Evolutionary conservation across 2,888 invertebrate species (phyloP), one percentile per base, ranked within the genome.

Genomic region (Sinopyrophorus schimmeli): DNA sequence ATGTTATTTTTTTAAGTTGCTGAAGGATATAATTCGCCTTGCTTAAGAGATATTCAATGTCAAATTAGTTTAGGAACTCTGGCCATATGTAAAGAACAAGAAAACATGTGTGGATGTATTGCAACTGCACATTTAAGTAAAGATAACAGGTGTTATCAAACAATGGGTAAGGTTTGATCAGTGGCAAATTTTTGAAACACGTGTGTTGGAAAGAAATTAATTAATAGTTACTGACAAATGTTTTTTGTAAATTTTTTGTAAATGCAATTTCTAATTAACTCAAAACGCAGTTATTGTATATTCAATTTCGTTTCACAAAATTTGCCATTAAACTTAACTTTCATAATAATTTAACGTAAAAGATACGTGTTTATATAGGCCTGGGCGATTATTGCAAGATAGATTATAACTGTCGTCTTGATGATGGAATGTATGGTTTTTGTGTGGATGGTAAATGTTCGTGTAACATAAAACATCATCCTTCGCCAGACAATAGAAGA

Each of bases 21-120:
- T 2, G 55, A 57, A 37, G 54, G 54, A 12, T 44, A 64, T 20
- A 67, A 63, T 10, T 66, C 68, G 12, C 30, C 54, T 5, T 74
- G 74, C 53, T 54, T 54, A 28, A 57, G 62, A 34, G 64, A 68
- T 48, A 48, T 65, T 10, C 71, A 73, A 44, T 74, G 74, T 47
- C 57, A 65, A 23, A 47, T 62, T 4, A 49, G 51, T 15, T 53
- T 68, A n/a, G 65, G 67, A 5, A 47, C 55, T n/a, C 46, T 58
- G 18, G 55, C 66, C n/a, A 46, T 59, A 41, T 67, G 70, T 55
- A 28, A 60, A 41, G 42, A 58, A 53, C 47, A 58, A 30, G 44
- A 54, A 20, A 23, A 42, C 5, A 37, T 46, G n/a, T 72, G 72
- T 49, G 54, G 54, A 23, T 72, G 72, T 53, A 52, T 50, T 12